These are phyloP conservation scores for Sminthurides aquaticus DNA, from an alignment of 2,888 invertebrate species.

Conservation along the genomic window DNA sequence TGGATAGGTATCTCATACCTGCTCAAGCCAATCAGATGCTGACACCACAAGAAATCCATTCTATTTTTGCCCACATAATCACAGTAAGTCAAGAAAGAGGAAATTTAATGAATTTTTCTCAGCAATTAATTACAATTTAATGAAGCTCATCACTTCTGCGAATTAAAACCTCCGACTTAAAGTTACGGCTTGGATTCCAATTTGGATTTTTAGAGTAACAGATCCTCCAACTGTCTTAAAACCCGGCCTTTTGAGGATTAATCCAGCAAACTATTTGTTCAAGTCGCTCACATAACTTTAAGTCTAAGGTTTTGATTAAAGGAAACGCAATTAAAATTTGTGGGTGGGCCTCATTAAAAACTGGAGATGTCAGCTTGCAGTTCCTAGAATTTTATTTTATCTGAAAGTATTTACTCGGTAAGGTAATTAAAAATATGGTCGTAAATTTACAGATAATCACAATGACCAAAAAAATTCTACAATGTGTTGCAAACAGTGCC, in stretches of 20 bases:
- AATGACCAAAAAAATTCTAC: constrained; percentile 41
- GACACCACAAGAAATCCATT: constrained; percentile 40
- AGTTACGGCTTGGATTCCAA: not conserved
- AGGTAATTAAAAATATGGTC: too few species aligned
- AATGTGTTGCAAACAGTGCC: constrained; percentile 39
- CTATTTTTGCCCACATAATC: constrained; percentile 41
- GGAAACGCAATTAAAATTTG: too few species aligned
- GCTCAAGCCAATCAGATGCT: constrained; percentile 41
- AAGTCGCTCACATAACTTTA: too few species aligned
- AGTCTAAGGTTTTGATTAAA: not conserved
- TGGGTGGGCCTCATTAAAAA: too few species aligned
- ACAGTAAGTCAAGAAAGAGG: constrained; percentile 27
- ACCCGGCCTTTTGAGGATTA: too few species aligned
- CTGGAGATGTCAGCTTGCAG: too few species aligned
- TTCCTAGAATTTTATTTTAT: too few species aligned
- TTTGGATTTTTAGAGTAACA: too few species aligned
- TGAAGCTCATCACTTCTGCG: not conserved
- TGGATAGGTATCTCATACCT: constrained; percentile 40
- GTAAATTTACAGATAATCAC: constrained; percentile 40
- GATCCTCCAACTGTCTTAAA: too few species aligned
- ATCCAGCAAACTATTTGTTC: too few species aligned
- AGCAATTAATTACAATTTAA: not conserved
- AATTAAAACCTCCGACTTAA: not conserved
- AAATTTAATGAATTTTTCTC: too few species aligned
- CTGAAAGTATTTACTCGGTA: too few species aligned